Conservation (phyloP, 2,113 vertebrate species). For the Solenodon paradoxus region DNA sequence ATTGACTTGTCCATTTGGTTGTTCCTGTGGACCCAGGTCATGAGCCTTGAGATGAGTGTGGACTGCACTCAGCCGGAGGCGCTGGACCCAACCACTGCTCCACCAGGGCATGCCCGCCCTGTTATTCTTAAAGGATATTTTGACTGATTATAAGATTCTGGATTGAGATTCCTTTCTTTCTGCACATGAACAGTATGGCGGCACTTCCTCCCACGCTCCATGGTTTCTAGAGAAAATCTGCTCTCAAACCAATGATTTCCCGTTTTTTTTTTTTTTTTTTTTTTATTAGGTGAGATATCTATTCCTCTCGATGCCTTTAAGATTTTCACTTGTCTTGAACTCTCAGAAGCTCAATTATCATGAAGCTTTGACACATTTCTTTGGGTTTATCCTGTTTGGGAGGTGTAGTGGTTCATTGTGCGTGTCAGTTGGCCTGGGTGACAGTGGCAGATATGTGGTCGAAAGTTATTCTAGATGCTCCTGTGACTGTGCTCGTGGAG, state of each 20-base stretch:
- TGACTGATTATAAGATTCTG: not conserved
- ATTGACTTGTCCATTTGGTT: too few relatives aligned
- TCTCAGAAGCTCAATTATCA: not conserved
- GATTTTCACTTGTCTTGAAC: not conserved
- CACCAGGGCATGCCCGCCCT: too few relatives aligned
- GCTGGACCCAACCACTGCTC: too few relatives aligned
- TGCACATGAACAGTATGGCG: fast-evolving
- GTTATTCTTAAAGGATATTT: not conserved
- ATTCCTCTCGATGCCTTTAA: not conserved
- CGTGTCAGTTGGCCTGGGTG: not conserved
- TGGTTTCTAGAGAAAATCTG: not conserved
- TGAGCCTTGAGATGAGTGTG: too few relatives aligned
- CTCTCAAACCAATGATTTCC: not conserved
- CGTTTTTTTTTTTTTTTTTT: not conserved
- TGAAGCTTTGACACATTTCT: not conserved
- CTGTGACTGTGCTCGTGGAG: not conserved
- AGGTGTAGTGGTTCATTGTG: not conserved
- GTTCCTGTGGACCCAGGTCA: too few relatives aligned
- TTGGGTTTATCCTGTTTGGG: not conserved
- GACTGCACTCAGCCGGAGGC: too few relatives aligned
- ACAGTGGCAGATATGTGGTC: fast-evolving
- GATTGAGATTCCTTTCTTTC: not conserved
- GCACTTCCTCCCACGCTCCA: too few relatives aligned
- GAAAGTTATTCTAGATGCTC: not conserved
- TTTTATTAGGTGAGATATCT: too few relatives aligned